Conservation (phyloP, 2,888 invertebrate genomes). For the Nudaria mundana region DNA sequence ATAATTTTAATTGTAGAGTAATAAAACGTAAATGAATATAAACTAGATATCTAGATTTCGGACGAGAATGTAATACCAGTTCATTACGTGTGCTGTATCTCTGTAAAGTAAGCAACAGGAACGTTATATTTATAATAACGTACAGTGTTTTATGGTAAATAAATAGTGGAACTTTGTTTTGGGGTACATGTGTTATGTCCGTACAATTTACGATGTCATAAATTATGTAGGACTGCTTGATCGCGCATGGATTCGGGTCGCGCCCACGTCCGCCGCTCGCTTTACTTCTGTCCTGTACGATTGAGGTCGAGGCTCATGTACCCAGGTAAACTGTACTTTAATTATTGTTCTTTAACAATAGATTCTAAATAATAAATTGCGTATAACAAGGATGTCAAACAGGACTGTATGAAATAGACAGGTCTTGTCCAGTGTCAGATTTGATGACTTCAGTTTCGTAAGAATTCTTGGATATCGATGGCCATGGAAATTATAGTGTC, state of each 20-base stretch:
- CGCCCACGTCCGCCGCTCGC: conserved; percentile 18
- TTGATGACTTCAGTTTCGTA: too few species aligned
- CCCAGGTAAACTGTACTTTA: conserved; percentile 24
- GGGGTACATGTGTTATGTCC: conserved; percentile 49
- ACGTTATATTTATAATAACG: too few species aligned
- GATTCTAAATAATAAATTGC: too few species aligned
- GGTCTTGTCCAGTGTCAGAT: too few species aligned
- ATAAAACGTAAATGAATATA: conserved; percentile 5
- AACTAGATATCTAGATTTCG: conserved; percentile 18
- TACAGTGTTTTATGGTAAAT: conserved; percentile 17
- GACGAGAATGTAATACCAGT: conserved; percentile 3
- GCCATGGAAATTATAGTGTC: too few species aligned
- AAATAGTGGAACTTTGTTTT: conserved; percentile 33
- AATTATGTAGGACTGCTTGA: conserved; percentile 42
- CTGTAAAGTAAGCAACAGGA: conserved; percentile 11
- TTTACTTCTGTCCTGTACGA: conserved; percentile 16
- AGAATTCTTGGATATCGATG: too few species aligned
- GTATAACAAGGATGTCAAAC: too few species aligned
- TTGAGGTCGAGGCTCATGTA: conserved; percentile 5
- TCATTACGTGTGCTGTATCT: conserved; percentile 14
- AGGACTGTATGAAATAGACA: too few species aligned
- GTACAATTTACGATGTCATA: conserved; percentile 61
- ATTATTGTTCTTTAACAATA: conserved; percentile 4
- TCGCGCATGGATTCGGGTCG: conserved; percentile 26
- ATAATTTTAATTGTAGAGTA: conserved; percentile 9